A percentile compares a stretch with the other conserved stretches of the same genome.
These are phyloP conservation scores for Mycetomoellerius zeteki DNA, from an alignment of 1,140 invertebrate species.

Conservation along the genomic window DNA sequence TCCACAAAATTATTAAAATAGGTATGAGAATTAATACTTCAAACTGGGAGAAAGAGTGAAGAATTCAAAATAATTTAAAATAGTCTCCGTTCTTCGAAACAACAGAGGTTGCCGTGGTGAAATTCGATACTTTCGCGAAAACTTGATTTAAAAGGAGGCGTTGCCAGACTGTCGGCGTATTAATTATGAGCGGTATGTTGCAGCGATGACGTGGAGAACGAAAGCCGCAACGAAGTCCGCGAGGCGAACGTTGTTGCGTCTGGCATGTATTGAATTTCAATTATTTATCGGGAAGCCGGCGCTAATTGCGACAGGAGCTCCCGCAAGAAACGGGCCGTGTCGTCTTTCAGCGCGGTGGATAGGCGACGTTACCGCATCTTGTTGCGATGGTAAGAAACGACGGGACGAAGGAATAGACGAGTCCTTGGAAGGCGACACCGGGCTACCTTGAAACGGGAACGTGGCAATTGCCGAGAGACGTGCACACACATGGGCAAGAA, in stretches of 20 bases:
- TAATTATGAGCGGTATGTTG: constrained; percentile 69
- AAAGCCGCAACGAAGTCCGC: constrained; percentile 38
- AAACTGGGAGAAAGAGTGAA: constrained; percentile 18
- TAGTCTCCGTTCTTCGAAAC: neutral
- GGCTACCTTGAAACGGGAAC: constrained; percentile 69
- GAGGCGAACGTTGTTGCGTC: constrained; percentile 14
- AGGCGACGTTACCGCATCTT: constrained; percentile 45
- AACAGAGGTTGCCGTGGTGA: constrained; percentile 49
- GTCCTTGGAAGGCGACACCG: constrained; percentile 69
- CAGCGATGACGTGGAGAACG: constrained; percentile 46
- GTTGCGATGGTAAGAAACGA: constrained; percentile 62
- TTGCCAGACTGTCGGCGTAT: constrained; percentile 51
- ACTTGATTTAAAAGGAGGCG: constrained; percentile 71
- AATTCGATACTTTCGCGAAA: constrained; percentile 77
- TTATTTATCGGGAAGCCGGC: constrained; percentile 79
- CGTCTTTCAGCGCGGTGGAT: constrained; percentile 52
- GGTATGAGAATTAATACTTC: constrained; percentile 41
- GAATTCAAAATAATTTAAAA: constrained; percentile 49
- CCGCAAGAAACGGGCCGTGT: constrained; percentile 71
- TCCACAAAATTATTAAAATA: constrained; percentile 18
- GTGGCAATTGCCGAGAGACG: constrained; percentile 38
- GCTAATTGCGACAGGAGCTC: constrained; percentile 78
- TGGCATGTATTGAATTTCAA: constrained; percentile 81
- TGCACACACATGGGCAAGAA: neutral
- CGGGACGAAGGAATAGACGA: constrained; percentile 60